Percentiles rank a stretch among this genome's conserved stretches.
Conservation (phyloP, 2,888 invertebrate genomes). For the Phyto melanocephala region DNA sequence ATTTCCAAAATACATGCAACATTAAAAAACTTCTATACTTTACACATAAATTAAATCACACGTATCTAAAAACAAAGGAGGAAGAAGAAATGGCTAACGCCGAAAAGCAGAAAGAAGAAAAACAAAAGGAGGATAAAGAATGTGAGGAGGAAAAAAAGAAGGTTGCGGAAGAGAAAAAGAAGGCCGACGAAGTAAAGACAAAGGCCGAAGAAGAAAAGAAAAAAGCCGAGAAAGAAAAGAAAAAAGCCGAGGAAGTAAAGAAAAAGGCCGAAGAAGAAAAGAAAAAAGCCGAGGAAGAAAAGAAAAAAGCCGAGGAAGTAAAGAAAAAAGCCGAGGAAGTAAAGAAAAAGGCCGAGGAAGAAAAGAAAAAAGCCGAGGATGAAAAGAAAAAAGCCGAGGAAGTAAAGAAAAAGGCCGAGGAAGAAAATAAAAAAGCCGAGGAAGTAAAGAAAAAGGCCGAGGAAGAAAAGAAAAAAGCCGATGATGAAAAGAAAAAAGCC, state of each 20-base stretch:
- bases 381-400: conserved; percentile 71
- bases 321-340: conserved; percentile 76
- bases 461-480: not conserved
- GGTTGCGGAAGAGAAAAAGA: too few species aligned
- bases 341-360: conserved; percentile 75
- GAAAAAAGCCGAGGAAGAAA: not conserved
- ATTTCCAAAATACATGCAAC: not conserved
- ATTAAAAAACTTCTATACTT: not conserved
- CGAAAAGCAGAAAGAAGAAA: conserved; percentile 26
- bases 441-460: not conserved
- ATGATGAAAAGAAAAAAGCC: conserved; percentile 73
- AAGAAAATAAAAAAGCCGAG: conserved; percentile 66
- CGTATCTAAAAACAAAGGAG: not conserved
- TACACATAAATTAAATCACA: not conserved
- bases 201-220: too few species aligned
- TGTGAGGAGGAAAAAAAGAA: too few species aligned
- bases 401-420: conserved; percentile 78
- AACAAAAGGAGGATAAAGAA: too few species aligned
- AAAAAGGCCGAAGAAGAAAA: too few species aligned
- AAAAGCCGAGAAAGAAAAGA: too few species aligned
- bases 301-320: not conserved
- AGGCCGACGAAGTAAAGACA: too few species aligned
- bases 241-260: too few species aligned
- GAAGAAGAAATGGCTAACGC: not conserved
- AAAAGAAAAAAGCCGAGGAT: not conserved